These are phyloP conservation scores for Chaetops frenatus DNA, from an alignment of 2,113 vertebrate genomes.

Conservation along the genomic window DNA sequence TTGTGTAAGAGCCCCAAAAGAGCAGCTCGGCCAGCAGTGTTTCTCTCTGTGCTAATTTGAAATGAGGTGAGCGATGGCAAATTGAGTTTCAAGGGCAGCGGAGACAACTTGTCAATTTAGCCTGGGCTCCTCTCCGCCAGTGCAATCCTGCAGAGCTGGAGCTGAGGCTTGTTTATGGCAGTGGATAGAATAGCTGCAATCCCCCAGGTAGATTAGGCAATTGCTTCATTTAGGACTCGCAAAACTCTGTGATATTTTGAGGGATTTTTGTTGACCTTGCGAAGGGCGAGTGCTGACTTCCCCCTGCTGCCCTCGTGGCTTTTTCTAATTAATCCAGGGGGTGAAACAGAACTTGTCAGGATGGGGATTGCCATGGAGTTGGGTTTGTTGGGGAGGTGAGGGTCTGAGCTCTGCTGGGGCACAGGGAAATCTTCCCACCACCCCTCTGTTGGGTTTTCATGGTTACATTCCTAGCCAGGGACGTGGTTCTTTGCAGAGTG, in stretches of 20 bases:
- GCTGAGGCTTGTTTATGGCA: slow-evolving; percentile 56
- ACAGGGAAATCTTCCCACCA: fast-evolving
- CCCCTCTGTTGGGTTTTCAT: background rate
- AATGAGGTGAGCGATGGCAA: slow-evolving; percentile 58
- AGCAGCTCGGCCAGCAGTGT: background rate
- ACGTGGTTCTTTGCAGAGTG: background rate
- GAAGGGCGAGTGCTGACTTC: background rate
- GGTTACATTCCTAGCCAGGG: background rate
- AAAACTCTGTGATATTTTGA: slow-evolving; percentile 48
- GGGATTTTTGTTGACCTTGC: slow-evolving; percentile 53
- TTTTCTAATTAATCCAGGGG: background rate
- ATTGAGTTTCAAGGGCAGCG: slow-evolving; percentile 70
- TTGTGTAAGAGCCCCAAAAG: background rate
- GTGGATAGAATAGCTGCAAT: slow-evolving; percentile 53
- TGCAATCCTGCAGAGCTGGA: slow-evolving; percentile 1
- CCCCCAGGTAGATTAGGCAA: slow-evolving; percentile 65
- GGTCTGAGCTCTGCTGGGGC: background rate
- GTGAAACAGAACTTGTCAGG: background rate
- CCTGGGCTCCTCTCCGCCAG: background rate
- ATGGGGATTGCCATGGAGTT: background rate
- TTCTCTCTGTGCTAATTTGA: slow-evolving; percentile 46
- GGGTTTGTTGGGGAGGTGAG: background rate
- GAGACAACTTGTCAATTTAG: slow-evolving; percentile 58
- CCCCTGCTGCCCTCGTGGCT: fast-evolving
- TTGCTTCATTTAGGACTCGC: slow-evolving; percentile 67